Conservation (phyloP, 1,140 invertebrate genomes). For the Samia ricini region DNA sequence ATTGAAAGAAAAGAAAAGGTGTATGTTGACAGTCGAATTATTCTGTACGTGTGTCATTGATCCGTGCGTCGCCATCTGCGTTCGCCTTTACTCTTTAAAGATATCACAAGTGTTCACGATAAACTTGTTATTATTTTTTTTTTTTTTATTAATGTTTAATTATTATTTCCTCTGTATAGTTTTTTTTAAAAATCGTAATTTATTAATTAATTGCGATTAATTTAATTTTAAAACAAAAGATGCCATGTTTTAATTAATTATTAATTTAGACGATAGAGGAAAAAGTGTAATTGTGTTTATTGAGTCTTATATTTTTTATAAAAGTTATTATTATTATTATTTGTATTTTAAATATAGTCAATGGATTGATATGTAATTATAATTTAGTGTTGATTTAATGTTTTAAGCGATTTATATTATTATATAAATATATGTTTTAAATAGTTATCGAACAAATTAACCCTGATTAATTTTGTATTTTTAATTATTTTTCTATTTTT, state of each 20-base stretch:
- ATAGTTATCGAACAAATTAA: slow-evolving; percentile 55
- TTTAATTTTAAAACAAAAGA: slow-evolving; percentile 50
- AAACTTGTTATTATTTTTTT: slow-evolving; percentile 27
- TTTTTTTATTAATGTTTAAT: slow-evolving; percentile 37
- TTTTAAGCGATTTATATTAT: slow-evolving; percentile 37
- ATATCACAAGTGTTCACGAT: slow-evolving; percentile 36
- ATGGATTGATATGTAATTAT: slow-evolving; percentile 56
- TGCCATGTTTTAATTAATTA: slow-evolving; percentile 69
- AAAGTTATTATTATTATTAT: slow-evolving; percentile 67
- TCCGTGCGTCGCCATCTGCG: not conserved
- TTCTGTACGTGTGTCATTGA: not conserved
- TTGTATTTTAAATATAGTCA: slow-evolving; percentile 64
- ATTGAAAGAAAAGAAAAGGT: no score
- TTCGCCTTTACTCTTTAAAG: not conserved
- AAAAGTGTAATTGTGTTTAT: slow-evolving; percentile 54
- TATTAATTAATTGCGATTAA: slow-evolving; percentile 43
- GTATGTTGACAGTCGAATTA: no score
- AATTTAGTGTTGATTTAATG: slow-evolving; percentile 65
- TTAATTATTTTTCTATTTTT: not conserved
- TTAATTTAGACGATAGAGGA: slow-evolving; percentile 36
- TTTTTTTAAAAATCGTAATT: slow-evolving; percentile 26
- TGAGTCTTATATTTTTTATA: slow-evolving; percentile 74
- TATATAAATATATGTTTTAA: slow-evolving; percentile 31
- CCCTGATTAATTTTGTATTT: slow-evolving; percentile 6
- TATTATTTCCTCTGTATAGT: slow-evolving; percentile 49